These are phyloP conservation scores for Lycaena phlaeas DNA, from an alignment of 2,888 invertebrate species.

Conservation along the genomic window DNA sequence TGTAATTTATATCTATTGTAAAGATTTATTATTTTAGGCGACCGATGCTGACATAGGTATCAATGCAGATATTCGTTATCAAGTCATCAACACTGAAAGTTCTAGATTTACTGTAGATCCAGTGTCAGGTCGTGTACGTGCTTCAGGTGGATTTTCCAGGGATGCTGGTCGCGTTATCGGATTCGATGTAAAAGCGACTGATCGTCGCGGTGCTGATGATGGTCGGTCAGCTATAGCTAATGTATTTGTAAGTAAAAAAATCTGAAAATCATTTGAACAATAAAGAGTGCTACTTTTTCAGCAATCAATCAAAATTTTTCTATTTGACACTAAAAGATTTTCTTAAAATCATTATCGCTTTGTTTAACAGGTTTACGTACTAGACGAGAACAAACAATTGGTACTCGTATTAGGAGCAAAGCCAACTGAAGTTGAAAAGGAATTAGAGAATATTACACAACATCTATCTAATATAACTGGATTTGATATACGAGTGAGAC, in stretches of 20 bases:
- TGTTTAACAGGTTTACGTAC: conserved; percentile 78
- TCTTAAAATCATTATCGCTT: too few relatives aligned
- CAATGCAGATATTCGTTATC: conserved; percentile 86
- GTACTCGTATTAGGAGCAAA: conserved; percentile 84
- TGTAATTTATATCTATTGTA: not conserved
- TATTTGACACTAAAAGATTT: too few relatives aligned
- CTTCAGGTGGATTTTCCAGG: conserved; percentile 77
- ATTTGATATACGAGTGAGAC: conserved; percentile 82
- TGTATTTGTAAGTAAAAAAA: conserved; percentile 85
- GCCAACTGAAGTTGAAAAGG: conserved; percentile 82
- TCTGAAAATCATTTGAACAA: too few relatives aligned
- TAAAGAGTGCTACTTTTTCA: too few relatives aligned
- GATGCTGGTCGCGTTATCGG: conserved; percentile 86
- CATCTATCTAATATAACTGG: conserved; percentile 82
- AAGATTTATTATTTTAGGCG: conserved; percentile 65
- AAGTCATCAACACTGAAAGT: conserved; percentile 83
- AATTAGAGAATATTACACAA: conserved; percentile 78
- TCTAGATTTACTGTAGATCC: conserved; percentile 85
- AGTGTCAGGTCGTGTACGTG: conserved; percentile 81
- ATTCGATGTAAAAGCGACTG: conserved; percentile 91
- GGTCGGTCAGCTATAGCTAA: conserved; percentile 88
- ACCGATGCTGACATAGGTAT: conserved; percentile 81
- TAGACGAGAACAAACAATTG: conserved; percentile 86
- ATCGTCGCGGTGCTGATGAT: conserved; percentile 84
- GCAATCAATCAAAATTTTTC: too few relatives aligned